Conservation (phyloP, 2,113 vertebrate genomes). For the Nothocercus julius region DNA sequence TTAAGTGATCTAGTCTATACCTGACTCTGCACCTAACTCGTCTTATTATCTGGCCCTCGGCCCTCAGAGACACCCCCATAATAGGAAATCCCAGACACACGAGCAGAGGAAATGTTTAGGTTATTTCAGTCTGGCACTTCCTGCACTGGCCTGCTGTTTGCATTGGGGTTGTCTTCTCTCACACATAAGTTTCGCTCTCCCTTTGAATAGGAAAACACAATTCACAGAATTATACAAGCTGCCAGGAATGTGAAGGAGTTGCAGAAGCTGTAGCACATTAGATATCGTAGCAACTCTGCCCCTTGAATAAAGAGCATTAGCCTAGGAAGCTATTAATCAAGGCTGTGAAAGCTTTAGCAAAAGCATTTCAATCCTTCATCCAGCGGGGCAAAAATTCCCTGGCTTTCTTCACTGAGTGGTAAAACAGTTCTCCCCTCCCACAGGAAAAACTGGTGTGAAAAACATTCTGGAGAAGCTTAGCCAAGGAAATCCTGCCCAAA, state of each 20-base stretch:
- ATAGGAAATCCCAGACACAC: not conserved
- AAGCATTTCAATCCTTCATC: not conserved
- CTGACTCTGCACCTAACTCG: not conserved
- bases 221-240: not conserved
- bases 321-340: not conserved
- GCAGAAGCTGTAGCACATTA: not conserved
- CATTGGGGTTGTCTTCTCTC: not conserved
- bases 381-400: not conserved
- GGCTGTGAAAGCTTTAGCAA: not conserved
- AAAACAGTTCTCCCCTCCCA: not conserved
- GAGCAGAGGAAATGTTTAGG: not conserved
- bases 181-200: not conserved
- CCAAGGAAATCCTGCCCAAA: not conserved
- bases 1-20: not conserved
- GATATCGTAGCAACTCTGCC: not conserved
- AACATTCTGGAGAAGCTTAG: not conserved
- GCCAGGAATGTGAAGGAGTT: not conserved
- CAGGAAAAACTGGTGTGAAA: not conserved
- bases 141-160: not conserved
- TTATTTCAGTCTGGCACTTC: not conserved
- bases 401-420: not conserved
- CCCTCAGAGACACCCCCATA: not conserved
- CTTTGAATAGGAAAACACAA: not conserved
- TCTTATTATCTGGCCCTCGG: fast-evolving
- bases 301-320: not conserved